Evolutionary conservation across 2,797 vertebrate genomes (phyloP).

Genomic region (Gouania willdenowi): DNA sequence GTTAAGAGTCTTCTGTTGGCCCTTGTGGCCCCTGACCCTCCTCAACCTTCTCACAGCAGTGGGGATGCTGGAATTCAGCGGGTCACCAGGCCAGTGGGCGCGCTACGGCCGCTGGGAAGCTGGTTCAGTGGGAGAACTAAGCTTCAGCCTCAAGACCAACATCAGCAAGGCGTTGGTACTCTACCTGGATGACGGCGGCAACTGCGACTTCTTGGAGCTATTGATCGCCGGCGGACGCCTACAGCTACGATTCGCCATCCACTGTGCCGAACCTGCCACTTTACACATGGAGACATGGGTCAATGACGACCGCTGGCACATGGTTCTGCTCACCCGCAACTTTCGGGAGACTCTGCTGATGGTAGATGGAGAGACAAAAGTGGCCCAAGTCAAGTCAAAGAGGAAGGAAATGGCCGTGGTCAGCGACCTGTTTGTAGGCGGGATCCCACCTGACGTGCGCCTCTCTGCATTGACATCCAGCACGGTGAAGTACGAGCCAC

Average conservation of each 20-base stretch:
- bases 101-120: conserved; percentile 90
- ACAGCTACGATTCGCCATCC: conserved; percentile 88
- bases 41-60: conserved; percentile 56
- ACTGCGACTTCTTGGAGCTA: conserved; percentile 95
- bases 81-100: conserved; percentile 89
- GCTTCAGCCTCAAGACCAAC: conserved; percentile 91
- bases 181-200: conserved; percentile 91
- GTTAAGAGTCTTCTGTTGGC: conserved; percentile 54
- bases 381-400: conserved; percentile 87
- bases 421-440: conserved; percentile 93
- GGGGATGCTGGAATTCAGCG: conserved; percentile 83
- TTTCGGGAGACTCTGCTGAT: conserved; percentile 84
- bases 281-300: conserved; percentile 80
- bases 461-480: conserved; percentile 90
- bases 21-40: conserved; percentile 66
- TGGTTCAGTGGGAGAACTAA: conserved; percentile 83
- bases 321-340: conserved; percentile 87
- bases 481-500: conserved; percentile 91
- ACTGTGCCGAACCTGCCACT: conserved; percentile 87
- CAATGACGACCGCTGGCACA: conserved; percentile 92
- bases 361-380: conserved; percentile 86
- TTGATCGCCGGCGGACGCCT: conserved; percentile 83
- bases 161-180: conserved; percentile 85
- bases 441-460: conserved; percentile 88
- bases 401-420: conserved; percentile 90